A percentile compares a stretch with the other conserved stretches of the same genome.
These are phyloP conservation scores for Adelognathus sp. DNA, from an alignment of 2,888 invertebrate genomes.

Conservation along the genomic window DNA sequence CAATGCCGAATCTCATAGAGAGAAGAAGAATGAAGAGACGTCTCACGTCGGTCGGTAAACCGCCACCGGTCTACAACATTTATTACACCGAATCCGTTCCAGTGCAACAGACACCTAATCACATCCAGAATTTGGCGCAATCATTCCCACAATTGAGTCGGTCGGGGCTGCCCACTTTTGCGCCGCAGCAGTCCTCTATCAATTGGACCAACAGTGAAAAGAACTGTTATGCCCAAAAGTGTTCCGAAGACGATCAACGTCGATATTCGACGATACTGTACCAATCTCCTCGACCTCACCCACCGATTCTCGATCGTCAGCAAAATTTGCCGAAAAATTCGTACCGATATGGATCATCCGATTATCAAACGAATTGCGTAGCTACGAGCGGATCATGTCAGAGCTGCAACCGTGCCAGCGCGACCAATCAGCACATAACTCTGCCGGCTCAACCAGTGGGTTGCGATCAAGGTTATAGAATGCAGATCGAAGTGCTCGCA, in stretches of 20 bases:
- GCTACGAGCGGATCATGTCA: background rate
- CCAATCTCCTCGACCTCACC: background rate
- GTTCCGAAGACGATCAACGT: conserved; percentile 52
- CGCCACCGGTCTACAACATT: conserved; percentile 59
- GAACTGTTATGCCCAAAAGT: conserved; percentile 8
- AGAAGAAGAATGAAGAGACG: conserved; percentile 61
- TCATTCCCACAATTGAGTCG: conserved; percentile 49
- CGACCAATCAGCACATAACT: conserved; percentile 49
- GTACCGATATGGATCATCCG: background rate
- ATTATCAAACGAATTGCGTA: conserved; percentile 4
- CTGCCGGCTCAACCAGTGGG: conserved; percentile 41
- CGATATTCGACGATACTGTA: conserved; percentile 6
- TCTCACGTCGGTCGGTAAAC: conserved; percentile 6
- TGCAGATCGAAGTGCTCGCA: conserved; percentile 50
- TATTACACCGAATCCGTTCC: conserved; percentile 57
- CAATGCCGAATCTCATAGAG: conserved; percentile 60
- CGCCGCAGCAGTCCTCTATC: background rate
- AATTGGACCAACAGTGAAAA: background rate
- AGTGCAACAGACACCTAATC: conserved; percentile 43
- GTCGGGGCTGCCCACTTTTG: background rate
- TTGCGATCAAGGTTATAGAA: conserved; percentile 43
- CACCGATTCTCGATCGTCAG: conserved; percentile 22
- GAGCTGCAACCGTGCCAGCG: background rate
- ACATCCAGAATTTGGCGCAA: conserved; percentile 43
- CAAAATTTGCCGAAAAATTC: conserved; percentile 23